Evolutionary conservation across 2,797 vertebrate genomes (phyloP), one percentile per base, ranked within the genome.

Genomic region (Parauchenoglanis punctatus): DNA sequence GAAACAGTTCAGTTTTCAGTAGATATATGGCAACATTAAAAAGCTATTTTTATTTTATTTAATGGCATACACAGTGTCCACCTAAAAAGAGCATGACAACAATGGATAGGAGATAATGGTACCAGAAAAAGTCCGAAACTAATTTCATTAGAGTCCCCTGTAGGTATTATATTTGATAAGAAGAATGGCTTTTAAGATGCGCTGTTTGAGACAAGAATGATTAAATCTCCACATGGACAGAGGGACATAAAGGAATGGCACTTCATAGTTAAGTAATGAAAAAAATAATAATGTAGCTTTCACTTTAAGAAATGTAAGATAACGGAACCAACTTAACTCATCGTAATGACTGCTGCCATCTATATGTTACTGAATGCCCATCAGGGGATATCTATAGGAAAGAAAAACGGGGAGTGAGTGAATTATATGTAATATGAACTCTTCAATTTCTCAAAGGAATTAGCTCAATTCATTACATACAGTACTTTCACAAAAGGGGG

Each of bases 291-390:
- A 88, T 91, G 90, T 89, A 91, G 91, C 91, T 93, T 93, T 90
- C 89, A 88, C 93, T 93, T 94, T 92, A 95, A 95, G 92, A 94
- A 95, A 95, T 95, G 94, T 92, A 93, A 93, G 93, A 89, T 94
- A 94, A 95, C 93, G 68, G 91, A 91, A 90, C 91, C 89, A 94
- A 94, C 93, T 94, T 94, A 92, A 93, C 93, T 94, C 92, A 94
- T 92, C 89, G 91, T 94, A 95, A 95, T 95, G 93, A 94, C 91
- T 91, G 25, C 89, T 90, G 92, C 92, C 93, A 93, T 91, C 90
- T 90, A 90, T 94, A 91, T 85, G 92, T 93, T 93, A 91, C 91
- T 91, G 86, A 63, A 87, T 92, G 93, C 93, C 95, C 93, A 80
- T 86, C 76, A 93, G 95, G 94, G 91, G 91, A 90, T 52, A 94